phyloP scores from a whole-genome alignment of 2,888 invertebrate genomes.

The Brenthis ino region DNA sequence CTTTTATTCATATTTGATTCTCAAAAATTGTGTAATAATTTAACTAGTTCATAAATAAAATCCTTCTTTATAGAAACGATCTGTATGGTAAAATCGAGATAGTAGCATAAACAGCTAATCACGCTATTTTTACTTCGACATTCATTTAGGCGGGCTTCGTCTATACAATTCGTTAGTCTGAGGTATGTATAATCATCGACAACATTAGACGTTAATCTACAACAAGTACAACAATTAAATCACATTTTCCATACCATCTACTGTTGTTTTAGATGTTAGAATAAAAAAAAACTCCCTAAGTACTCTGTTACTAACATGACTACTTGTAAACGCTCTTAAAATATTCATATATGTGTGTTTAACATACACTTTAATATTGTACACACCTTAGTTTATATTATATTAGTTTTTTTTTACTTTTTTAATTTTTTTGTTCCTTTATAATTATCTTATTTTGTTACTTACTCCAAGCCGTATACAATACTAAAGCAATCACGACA shows the following conservation, averaged over 20 bases:
- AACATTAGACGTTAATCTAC: slow-evolving; percentile 62
- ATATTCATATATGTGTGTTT: slow-evolving; percentile 63
- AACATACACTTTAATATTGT: slow-evolving; percentile 75
- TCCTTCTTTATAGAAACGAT: no score
- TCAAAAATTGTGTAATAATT: no score
- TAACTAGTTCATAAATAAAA: no score
- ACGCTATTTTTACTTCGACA: slow-evolving; percentile 26
- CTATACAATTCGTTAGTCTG: no score
- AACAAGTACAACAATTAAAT: slow-evolving; percentile 76
- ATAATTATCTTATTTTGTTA: slow-evolving; percentile 73
- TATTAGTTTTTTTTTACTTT: slow-evolving; percentile 61
- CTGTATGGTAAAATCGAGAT: no score
- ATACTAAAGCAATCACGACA: slow-evolving; percentile 73
- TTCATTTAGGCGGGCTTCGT: neutral
- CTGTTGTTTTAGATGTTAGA: slow-evolving; percentile 61
- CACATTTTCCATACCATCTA: slow-evolving; percentile 73
- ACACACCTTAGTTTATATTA: slow-evolving; percentile 68
- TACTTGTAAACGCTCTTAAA: slow-evolving; percentile 78
- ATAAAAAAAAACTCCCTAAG: slow-evolving; percentile 57
- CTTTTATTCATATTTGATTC: no score
- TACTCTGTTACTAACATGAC: slow-evolving; percentile 70
- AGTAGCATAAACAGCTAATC: neutral
- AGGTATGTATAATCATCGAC: slow-evolving; percentile 61
- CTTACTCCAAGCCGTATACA: slow-evolving; percentile 76
- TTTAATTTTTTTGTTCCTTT: slow-evolving; percentile 53